phyloP scores from a whole-genome alignment of 2,888 invertebrate genomes.

The Elysia crispata region DNA sequence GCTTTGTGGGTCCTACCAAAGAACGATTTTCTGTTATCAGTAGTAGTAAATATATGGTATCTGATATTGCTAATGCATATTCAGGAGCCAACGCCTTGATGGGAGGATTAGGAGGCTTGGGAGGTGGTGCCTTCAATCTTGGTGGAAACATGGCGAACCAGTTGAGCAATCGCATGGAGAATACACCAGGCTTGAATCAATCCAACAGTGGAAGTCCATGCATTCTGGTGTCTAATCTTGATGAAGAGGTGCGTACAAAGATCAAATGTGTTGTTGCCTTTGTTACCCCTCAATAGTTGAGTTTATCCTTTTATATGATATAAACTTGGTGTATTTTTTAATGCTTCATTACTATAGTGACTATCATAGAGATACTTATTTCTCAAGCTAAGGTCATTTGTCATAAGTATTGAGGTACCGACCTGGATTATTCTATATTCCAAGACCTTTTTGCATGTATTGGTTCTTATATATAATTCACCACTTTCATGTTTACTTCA shows the following conservation, averaged over 20 bases:
- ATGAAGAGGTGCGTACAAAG: slow-evolving; percentile 91
- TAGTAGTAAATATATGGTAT: background rate
- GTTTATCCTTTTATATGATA: background rate
- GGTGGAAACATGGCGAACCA: slow-evolving; percentile 38
- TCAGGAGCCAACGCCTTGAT: slow-evolving; percentile 41
- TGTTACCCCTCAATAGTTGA: no score
- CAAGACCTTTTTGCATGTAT: no score
- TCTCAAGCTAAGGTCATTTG: no score
- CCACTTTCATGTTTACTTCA: no score
- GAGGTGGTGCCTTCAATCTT: slow-evolving; percentile 39
- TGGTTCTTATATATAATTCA: no score
- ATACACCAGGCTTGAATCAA: slow-evolving; percentile 63
- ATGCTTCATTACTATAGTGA: no score
- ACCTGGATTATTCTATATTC: no score
- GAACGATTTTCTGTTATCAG: no score
- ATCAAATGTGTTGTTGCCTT: slow-evolving; percentile 61
- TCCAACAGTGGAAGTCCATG: slow-evolving; percentile 80
- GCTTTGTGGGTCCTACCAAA: no score
- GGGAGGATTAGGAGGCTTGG: slow-evolving; percentile 37
- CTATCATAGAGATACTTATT: no score
- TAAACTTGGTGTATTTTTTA: no score
- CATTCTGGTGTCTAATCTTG: slow-evolving; percentile 95
- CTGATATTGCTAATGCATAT: background rate
- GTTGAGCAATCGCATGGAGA: slow-evolving; percentile 39
- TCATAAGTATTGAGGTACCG: no score